These are phyloP conservation scores for Heterotilapia buettikoferi DNA, from an alignment of 2,113 vertebrate species.

Conservation along the genomic window DNA sequence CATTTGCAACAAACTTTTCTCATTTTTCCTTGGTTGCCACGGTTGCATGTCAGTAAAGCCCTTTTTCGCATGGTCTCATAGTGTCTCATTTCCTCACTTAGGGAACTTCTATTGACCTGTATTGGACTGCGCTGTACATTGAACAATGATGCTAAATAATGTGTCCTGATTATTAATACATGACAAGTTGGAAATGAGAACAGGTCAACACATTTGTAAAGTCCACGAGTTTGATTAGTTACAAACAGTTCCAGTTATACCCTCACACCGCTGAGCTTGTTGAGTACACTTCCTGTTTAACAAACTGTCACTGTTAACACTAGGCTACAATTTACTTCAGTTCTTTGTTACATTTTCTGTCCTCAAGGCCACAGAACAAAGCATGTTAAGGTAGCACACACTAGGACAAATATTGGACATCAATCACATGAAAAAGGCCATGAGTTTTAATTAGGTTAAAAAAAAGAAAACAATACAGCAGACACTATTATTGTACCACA, in stretches of 20 bases:
- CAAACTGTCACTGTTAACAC: neutral
- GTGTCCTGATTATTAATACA: neutral
- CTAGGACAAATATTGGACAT: neutral
- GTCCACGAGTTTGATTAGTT: neutral
- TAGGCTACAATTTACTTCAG: neutral
- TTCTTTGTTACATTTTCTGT: neutral
- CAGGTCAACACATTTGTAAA: neutral
- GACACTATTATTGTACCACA: neutral
- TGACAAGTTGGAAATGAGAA: neutral
- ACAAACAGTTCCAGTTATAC: neutral
- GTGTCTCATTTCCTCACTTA: neutral
- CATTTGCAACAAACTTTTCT: neutral
- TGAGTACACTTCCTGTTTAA: neutral
- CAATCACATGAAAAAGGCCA: constrained; percentile 13
- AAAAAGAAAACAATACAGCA: neutral
- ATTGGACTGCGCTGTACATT: neutral
- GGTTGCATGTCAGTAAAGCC: neutral
- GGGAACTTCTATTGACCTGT: neutral
- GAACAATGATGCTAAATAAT: neutral
- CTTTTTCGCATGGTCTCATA: neutral
- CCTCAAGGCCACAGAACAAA: constrained; percentile 32
- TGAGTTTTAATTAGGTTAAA: neutral
- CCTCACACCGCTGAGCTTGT: neutral
- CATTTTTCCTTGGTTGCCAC: neutral
- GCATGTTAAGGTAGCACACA: neutral